Conservation (phyloP, 1,140 invertebrate genomes). For the Polyergus mexicanus region DNA sequence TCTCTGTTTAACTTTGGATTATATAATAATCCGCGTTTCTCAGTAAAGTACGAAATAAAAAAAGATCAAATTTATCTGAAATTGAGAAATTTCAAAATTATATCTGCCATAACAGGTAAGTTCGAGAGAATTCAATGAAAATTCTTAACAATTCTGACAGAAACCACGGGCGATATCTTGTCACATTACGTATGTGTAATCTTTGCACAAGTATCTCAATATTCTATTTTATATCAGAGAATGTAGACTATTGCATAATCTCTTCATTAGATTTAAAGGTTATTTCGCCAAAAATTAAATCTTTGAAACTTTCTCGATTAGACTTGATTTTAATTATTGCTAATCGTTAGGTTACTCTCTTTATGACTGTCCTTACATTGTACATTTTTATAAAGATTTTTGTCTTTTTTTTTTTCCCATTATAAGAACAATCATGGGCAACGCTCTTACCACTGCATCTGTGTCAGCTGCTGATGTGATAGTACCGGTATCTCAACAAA, state of each 20-base stretch:
- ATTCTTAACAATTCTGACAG: background rate
- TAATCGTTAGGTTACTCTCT: background rate
- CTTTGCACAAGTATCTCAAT: background rate
- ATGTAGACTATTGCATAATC: constrained; percentile 65
- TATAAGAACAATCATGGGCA: constrained; percentile 87
- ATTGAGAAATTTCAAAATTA: background rate
- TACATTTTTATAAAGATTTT: background rate
- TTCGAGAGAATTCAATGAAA: constrained; percentile 33
- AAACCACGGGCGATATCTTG: background rate
- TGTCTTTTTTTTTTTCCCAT: background rate
- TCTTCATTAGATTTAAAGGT: constrained; percentile 48
- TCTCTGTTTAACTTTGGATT: background rate
- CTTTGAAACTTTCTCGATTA: background rate
- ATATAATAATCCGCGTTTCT: background rate
- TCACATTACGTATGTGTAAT: background rate
- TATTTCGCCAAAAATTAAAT: background rate
- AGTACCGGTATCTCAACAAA: constrained; percentile 74
- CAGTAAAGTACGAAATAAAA: too few species aligned
- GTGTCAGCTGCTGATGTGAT: constrained; percentile 84
- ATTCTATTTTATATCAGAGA: background rate
- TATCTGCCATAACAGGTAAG: background rate
- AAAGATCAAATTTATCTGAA: too few species aligned
- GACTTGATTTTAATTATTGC: background rate
- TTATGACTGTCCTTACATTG: background rate
- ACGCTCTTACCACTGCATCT: constrained; percentile 88